phyloP scores from a whole-genome alignment of 2,113 vertebrate genomes.

The Ardeotis arabs region DNA sequence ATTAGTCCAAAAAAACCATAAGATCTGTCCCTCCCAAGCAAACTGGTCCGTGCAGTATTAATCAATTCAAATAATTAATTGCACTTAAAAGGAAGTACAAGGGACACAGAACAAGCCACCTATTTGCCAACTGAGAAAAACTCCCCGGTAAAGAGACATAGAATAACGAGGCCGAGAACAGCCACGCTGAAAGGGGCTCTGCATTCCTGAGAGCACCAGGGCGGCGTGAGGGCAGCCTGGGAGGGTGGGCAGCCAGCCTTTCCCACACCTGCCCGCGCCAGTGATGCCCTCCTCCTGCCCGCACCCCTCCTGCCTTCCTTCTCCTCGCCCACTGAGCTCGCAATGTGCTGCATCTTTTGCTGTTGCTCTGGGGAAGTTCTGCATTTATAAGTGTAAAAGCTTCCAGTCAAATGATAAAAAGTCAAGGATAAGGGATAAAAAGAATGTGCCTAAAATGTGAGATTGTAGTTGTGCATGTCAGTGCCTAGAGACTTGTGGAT shows the following conservation, averaged over 20 bases:
- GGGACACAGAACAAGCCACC: neutral
- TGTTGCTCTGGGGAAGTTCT: neutral
- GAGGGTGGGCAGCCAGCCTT: too few relatives aligned
- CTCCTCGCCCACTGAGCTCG: fast-evolving
- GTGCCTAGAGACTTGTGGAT: neutral
- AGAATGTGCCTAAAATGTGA: neutral
- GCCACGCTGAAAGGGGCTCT: neutral
- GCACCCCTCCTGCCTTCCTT: too few relatives aligned
- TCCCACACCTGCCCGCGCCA: neutral
- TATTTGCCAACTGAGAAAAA: neutral
- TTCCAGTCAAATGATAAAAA: neutral
- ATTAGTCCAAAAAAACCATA: constrained; percentile 64
- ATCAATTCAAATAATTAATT: constrained; percentile 64
- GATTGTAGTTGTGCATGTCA: neutral
- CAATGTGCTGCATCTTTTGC: fast-evolving
- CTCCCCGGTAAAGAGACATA: neutral
- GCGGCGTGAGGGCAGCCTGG: too few relatives aligned
- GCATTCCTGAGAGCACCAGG: neutral
- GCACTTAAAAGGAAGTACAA: neutral
- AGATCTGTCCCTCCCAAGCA: constrained; percentile 55
- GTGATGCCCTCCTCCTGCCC: neutral
- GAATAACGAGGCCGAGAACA: neutral
- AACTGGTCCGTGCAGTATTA: constrained; percentile 14
- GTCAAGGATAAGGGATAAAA: neutral
- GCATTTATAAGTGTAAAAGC: neutral